Base-by-base conservation (phyloP, 2,888 invertebrate genomes). In the Agapostemon virescens region DNA sequence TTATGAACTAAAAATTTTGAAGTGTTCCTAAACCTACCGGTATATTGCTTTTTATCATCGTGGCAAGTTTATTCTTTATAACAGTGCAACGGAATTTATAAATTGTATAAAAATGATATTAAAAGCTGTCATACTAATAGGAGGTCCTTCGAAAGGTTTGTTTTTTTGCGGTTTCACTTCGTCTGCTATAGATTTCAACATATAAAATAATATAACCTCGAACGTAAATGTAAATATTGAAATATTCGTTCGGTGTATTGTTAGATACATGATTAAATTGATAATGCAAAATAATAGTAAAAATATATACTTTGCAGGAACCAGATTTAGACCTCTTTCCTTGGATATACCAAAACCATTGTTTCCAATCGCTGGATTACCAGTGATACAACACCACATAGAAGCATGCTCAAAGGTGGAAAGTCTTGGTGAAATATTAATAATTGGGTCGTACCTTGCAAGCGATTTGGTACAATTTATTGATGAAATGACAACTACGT, bases 331-430 rank as follows among this genome's bases (percentile, higher is more conserved):
- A 0, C 99, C 99, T 0, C 94, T 99, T 4, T 99, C 99, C 0
- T 93, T 99, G 79, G 99, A 99, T 91, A 96, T 97, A n/a, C 99
- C 99, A 0, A 99, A 99, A 93, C 99, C 99, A 0, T 93, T 99
- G 23, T 99, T 99, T 93, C 99, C 99, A 0, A 97, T 99, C 20
- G 99, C 98, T 70, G 99, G 99, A 0, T 93, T 98, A 58, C 99
- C 99, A 0, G 95, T 99, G 82, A 97, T 99, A 80, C 98, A 99
- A 91, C 99, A 99, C 92, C 98, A 99, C 90, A 98, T 99, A 71
- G 98, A 98, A 93, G 98, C 99, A 67, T 98, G 98, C 90, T 94
- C 95, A 40, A 94, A 95, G 91, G 93, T 99, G 33, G 93, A 95
- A 33, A 95, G 95, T 77, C 94, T 99, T 85, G 96, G 96, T 89